Evolutionary conservation across 2,888 invertebrate genomes (phyloP).

Genomic region (Eilema sororculum): DNA sequence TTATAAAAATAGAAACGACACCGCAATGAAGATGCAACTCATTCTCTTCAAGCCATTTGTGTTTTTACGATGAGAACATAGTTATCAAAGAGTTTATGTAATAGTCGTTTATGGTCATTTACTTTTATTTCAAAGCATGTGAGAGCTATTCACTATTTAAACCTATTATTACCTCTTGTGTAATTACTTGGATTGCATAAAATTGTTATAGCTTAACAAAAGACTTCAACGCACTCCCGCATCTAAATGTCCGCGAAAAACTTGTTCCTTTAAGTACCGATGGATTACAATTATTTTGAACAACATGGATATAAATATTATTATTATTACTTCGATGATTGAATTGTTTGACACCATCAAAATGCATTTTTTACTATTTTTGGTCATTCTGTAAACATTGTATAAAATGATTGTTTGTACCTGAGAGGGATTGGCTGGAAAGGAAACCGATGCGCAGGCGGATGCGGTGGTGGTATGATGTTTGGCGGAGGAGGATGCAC

Average conservation of each 20-base stretch:
- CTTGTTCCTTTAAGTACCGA: conserved; percentile 32
- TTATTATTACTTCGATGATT: background rate
- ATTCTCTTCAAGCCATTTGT: conserved; percentile 21
- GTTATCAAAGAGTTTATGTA: conserved; percentile 44
- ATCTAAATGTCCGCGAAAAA: conserved; percentile 42
- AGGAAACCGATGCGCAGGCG: conserved; percentile 73
- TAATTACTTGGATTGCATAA: conserved; percentile 27
- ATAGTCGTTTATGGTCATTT: conserved; percentile 37
- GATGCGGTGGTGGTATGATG: conserved; percentile 71
- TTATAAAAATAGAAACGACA: conserved; percentile 28
- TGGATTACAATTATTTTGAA: conserved; percentile 11
- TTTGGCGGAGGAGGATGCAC: conserved; percentile 73
- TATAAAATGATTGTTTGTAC: conserved; percentile 47
- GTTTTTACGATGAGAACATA: conserved; percentile 30
- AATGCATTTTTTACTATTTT: background rate
- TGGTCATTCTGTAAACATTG: background rate
- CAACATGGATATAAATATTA: background rate
- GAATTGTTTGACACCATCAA: background rate
- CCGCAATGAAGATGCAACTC: conserved; percentile 13
- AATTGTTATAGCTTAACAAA: conserved; percentile 57
- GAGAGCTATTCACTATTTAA: conserved; percentile 31
- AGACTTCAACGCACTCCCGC: conserved; percentile 74
- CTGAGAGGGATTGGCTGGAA: conserved; percentile 85
- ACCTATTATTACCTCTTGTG: conserved; percentile 28
- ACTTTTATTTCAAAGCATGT: conserved; percentile 38